phyloP scores from a whole-genome alignment of 1,140 invertebrate species.

The Psix sp. region DNA sequence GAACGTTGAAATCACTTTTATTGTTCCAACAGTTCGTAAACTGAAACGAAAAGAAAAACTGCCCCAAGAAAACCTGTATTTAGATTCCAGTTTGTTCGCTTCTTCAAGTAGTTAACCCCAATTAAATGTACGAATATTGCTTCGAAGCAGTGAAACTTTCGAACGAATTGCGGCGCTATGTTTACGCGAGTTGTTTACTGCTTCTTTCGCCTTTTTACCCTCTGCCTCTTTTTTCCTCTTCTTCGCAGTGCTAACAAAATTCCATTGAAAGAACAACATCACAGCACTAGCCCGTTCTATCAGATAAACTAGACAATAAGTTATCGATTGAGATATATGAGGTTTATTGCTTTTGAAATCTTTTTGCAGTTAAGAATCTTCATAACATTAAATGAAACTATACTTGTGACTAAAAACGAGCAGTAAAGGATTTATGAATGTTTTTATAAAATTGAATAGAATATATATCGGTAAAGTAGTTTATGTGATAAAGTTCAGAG shows the following conservation, averaged over 20 bases:
- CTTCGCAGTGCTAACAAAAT: conserved; percentile 1
- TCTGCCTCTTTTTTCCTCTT: neutral
- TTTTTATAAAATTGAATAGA: no score
- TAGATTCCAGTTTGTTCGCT: conserved; percentile 31
- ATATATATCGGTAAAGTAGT: no score
- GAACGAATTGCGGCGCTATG: conserved; percentile 38
- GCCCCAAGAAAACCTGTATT: conserved; percentile 23
- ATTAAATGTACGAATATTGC: conserved; percentile 51
- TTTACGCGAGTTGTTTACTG: conserved; percentile 43
- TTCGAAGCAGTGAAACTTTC: conserved; percentile 18
- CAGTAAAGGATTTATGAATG: no score
- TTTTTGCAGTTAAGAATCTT: no score
- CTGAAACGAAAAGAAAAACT: conserved; percentile 11
- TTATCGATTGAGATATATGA: no score
- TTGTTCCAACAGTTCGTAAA: conserved; percentile 22
- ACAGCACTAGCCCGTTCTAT: no score
- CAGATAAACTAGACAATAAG: no score
- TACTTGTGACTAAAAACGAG: no score
- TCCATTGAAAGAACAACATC: conserved; percentile 13
- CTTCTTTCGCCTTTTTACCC: conserved; percentile 3
- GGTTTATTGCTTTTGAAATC: no score
- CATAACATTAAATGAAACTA: no score
- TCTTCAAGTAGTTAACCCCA: conserved; percentile 43
- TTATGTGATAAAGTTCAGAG: no score
- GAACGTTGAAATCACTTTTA: conserved; percentile 41